Evolutionary conservation across 35 echinoderm and acorn worm species (phyloP).

Genomic region (Patiria miniata): DNA sequence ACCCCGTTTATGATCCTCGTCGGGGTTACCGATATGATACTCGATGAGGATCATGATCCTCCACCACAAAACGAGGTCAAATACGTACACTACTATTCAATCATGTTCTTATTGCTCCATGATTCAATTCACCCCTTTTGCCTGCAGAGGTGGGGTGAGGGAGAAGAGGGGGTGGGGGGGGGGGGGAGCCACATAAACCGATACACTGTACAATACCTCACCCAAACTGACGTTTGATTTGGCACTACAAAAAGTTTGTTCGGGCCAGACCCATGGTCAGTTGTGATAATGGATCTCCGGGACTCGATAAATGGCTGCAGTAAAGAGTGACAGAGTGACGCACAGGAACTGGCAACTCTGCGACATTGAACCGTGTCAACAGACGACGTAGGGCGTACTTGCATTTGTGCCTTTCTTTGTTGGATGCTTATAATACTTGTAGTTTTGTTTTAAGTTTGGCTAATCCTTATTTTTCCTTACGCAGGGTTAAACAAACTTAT

Average conservation of each 20-base stretch:
- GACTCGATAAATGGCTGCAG: neutral
- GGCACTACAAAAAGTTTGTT: conserved; percentile 5
- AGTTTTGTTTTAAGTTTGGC: neutral
- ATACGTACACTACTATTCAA: no score
- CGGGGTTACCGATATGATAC: no score
- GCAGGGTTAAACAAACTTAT: neutral
- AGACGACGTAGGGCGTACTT: neutral
- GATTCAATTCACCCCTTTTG: neutral
- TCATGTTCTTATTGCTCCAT: no score
- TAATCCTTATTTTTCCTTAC: neutral
- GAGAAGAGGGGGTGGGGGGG: neutral
- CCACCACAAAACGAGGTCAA: no score
- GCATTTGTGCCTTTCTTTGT: neutral
- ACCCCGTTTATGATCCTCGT: no score
- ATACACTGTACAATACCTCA: neutral
- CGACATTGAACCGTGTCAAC: neutral
- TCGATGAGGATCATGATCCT: no score
- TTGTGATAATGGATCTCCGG: neutral
- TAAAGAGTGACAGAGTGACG: neutral
- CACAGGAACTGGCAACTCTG: neutral
- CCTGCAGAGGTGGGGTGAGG: neutral
- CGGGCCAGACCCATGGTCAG: neutral
- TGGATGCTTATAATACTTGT: conserved; percentile 1
- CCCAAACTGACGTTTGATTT: neutral
- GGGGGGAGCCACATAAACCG: neutral